Evolutionary conservation across 2,888 invertebrate species (phyloP), one percentile per base, ranked within the genome.

Genomic region (Troides aeacus): DNA sequence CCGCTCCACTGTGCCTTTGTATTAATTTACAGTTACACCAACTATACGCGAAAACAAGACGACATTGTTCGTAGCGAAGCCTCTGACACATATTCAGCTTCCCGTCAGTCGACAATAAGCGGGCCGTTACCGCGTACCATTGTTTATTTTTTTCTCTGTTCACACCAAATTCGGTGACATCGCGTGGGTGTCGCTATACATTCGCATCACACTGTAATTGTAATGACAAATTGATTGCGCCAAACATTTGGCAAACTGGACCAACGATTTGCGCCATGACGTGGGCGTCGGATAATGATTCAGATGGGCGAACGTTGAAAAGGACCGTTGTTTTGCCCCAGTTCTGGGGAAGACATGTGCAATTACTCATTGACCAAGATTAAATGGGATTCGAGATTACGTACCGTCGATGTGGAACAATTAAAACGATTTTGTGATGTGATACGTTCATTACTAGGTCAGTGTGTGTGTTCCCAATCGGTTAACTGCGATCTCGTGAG

Each of bases 221-320:
- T 90, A 87, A 90, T 90, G 91, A 90, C 86, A 88, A 86, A 90
- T 90, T 89, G 91, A 91, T 90, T 89, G 85, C 82, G 78, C 82
- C 84, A 82, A 39, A 84, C 79, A 83, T 80, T 82, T 82, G 81
- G 72, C 72, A 79, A 90, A 88, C 79, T 85, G 78, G 88, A 85
- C 81, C 88, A 82, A 82, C 79, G 80, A 81, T 85, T 81, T 79
- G 77, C 81, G 64, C 30, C 61, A 69, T 69, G 56, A 77, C 80
- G 89, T 89, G 87, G 89, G 89, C 85, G 89, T 86, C 76, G 77
- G 80, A 82, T 87, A 88, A 88, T 90, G 88, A 87, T 87, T 86
- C 82, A 83, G 82, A 83, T 78, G 64, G 69, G 67, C 75, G 77
- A 76, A 74, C 76, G 83, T 81, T 80, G 76, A 82, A 82, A 81